Base-by-base conservation (phyloP, 2,113 vertebrate species). In the Chionis minor region DNA sequence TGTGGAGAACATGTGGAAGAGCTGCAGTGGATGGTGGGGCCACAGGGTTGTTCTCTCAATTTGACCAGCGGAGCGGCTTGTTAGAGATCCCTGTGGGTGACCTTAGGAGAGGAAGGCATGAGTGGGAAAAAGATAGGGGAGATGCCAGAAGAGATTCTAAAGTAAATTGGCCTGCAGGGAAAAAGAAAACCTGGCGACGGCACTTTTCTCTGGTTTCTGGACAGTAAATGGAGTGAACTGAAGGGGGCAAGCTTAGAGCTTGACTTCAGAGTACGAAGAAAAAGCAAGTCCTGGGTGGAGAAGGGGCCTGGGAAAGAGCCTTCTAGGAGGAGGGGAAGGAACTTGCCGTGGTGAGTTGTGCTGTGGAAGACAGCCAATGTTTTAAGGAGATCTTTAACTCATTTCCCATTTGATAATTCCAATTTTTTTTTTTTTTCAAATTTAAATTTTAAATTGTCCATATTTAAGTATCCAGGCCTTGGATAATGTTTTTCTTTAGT, bases 171-270 rank as follows among this genome's bases (percentile, higher is more conserved):
- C 28, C 42, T n/a, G 28, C 15, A 83, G 40, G 47, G 35, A 69
- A 90, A 55, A 81, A 72, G 35, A 44, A 26, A 30, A 56, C 51
- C 49, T 47, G 69, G 71, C 69, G 44, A 33, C 44, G 63, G 74
- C 78, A 87, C 52, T 94, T 90, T 94, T 72, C 44, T 82, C 30
- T 56, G 66, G 42, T 82, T 81, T 92, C 79, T 92, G 95, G 66
- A 59, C 92, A 93, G 88, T 86, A 90, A 94, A 88, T 92, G 61
- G 52, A 96, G 70, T 72, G 66, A 95, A 92, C 75, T 95, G 94
- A 94, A 95, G 88, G 75, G 82, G 80, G 80, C 42, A 96, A 94
- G 86, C 92, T 92, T 95, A 90, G 54, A 92, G 86, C 91, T 96
- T 93, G 75, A 49, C 94, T 94, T 94, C 88, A 81, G 30, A 83